These are phyloP conservation scores for Elephas maximus DNA, from an alignment of 2,113 vertebrate genomes.

Conservation along the genomic window DNA sequence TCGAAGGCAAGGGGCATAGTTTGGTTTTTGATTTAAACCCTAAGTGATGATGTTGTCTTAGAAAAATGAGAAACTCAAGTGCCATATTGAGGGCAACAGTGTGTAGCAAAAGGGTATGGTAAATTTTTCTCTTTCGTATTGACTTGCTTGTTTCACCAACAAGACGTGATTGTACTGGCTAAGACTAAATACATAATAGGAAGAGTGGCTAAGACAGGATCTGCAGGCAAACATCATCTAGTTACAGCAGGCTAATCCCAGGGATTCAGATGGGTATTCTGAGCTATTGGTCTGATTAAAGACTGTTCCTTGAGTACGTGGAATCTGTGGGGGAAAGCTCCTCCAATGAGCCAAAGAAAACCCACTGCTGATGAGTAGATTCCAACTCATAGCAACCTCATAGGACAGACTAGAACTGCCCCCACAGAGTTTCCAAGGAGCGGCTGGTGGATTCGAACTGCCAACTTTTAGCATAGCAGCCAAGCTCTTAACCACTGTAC, in stretches of 20 bases:
- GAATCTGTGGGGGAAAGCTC: not conserved
- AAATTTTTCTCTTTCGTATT: not conserved
- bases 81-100: not conserved
- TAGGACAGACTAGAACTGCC: too few relatives aligned
- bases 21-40: not conserved
- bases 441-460: too few relatives aligned
- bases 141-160: not conserved
- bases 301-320: fast-evolving
- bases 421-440: too few relatives aligned
- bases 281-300: not conserved
- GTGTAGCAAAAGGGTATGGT: not conserved
- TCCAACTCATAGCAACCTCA: too few relatives aligned
- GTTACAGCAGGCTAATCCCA: not conserved
- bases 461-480: too few relatives aligned
- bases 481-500: too few relatives aligned
- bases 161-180: not conserved
- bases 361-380: too few relatives aligned
- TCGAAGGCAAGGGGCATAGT: too few relatives aligned
- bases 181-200: not conserved
- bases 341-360: too few relatives aligned
- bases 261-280: not conserved
- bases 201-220: not conserved
- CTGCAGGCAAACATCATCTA: not conserved
- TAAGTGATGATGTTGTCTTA: not conserved
- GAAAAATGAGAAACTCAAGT: slow-evolving; percentile 21